phyloP scores from a whole-genome alignment of 2,797 vertebrate species.

The Syngnathus acus region DNA sequence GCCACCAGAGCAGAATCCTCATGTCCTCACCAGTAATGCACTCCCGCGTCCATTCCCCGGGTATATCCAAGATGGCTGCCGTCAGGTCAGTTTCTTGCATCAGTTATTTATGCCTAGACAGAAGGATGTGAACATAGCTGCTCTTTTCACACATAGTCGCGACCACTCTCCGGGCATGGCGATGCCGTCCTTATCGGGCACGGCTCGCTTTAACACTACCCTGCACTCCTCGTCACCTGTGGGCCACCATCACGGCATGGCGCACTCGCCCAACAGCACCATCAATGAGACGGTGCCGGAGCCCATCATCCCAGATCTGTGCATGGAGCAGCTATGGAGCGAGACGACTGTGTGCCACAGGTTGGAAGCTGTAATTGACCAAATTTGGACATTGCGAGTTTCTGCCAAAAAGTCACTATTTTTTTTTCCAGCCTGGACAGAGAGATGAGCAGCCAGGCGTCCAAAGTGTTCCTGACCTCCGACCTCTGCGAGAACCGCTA shows the following conservation, averaged over 20 bases:
- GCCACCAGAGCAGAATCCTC: conserved; percentile 76
- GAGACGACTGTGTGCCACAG: conserved; percentile 68
- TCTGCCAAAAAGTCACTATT: background rate
- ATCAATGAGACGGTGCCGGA: conserved; percentile 79
- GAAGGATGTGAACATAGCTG: background rate
- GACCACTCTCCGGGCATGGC: conserved; percentile 94
- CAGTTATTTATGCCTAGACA: background rate
- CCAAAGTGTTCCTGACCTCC: conserved; percentile 91
- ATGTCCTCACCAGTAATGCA: conserved; percentile 74
- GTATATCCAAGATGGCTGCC: conserved; percentile 92
- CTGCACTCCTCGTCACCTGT: conserved; percentile 74
- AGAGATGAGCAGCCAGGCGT: conserved; percentile 89
- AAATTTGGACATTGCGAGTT: background rate
- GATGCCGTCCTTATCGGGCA: conserved; percentile 83
- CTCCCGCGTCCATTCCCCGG: conserved; percentile 85
- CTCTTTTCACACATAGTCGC: conserved; percentile 64
- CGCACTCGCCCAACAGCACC: conserved; percentile 77
- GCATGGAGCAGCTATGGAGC: conserved; percentile 94
- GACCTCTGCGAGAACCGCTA: conserved; percentile 92
- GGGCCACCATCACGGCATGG: conserved; percentile 68
- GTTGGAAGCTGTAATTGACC: conserved; percentile 51
- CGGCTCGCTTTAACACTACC: conserved; percentile 87
- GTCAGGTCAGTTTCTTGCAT: conserved; percentile 72
- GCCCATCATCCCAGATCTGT: conserved; percentile 88
- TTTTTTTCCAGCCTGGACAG: conserved; percentile 48